Evolutionary conservation across 2,797 vertebrate species (phyloP).

Genomic region (Darevskia mixta): DNA sequence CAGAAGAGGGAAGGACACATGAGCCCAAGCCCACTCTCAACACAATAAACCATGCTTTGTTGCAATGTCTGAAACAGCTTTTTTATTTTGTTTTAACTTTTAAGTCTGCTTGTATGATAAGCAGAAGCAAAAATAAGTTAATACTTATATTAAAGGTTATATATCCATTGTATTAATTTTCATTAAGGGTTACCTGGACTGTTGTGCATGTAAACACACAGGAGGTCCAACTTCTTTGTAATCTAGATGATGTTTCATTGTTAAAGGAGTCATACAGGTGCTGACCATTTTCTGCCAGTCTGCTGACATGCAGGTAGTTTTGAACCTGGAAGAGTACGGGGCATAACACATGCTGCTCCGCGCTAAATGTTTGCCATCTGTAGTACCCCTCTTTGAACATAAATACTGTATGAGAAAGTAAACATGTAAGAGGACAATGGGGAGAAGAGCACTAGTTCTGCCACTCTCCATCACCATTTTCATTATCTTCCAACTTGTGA

Average conservation of each 20-base stretch:
- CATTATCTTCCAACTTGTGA: too few relatives aligned
- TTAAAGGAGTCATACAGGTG: background rate
- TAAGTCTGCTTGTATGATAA: background rate
- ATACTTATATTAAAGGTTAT: background rate
- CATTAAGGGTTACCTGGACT: background rate
- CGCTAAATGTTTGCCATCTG: too few relatives aligned
- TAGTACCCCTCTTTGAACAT: too few relatives aligned
- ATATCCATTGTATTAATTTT: background rate
- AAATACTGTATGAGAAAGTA: too few relatives aligned
- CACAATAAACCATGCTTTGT: background rate
- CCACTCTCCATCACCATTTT: too few relatives aligned
- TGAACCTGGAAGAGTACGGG: too few relatives aligned
- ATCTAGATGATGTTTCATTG: background rate
- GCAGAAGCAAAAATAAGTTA: background rate
- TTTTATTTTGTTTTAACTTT: background rate
- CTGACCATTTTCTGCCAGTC: too few relatives aligned
- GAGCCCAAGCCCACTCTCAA: background rate
- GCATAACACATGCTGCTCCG: too few relatives aligned
- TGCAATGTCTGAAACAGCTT: background rate
- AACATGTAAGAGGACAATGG: too few relatives aligned
- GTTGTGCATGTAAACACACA: background rate
- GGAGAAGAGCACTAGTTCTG: too few relatives aligned
- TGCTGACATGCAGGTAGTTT: too few relatives aligned
- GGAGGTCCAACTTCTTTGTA: background rate
- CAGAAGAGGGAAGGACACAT: background rate